Conservation (phyloP, 2,888 invertebrate species). For the Noctua janthina region DNA sequence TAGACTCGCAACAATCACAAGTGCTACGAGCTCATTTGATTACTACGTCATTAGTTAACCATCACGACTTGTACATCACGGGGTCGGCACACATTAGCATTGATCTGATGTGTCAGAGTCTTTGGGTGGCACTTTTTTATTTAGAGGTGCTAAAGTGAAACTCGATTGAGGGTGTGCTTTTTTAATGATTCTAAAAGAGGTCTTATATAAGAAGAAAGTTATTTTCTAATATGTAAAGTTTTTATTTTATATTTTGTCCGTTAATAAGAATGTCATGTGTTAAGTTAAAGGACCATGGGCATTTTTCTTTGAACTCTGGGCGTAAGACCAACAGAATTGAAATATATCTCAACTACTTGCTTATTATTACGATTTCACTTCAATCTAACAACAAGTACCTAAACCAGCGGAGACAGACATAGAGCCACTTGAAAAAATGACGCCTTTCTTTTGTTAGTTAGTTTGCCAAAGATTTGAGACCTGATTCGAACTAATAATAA, state of each 20-base stretch:
- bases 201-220: background rate
- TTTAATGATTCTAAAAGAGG: background rate
- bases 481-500: background rate
- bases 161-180: background rate
- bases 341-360: too few relatives aligned
- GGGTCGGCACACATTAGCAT: conserved; percentile 23
- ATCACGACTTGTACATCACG: conserved; percentile 39
- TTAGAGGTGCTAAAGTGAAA: background rate
- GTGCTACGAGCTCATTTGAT: conserved; percentile 59
- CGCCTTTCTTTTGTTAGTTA: background rate
- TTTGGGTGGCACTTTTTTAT: conserved; percentile 8
- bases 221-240: background rate
- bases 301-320: background rate
- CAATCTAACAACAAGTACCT: background rate
- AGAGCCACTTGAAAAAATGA: background rate
- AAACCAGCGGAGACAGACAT: background rate
- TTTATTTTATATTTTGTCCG: background rate
- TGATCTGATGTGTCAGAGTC: background rate
- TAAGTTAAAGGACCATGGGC: background rate
- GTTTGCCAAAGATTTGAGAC: background rate
- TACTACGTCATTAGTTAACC: conserved; percentile 65
- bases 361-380: background rate
- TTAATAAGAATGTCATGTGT: background rate
- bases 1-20: conserved; percentile 70
- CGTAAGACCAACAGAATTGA: background rate